phyloP scores from a whole-genome alignment of 2,113 vertebrate species.

The Chlamydotis undulata region DNA sequence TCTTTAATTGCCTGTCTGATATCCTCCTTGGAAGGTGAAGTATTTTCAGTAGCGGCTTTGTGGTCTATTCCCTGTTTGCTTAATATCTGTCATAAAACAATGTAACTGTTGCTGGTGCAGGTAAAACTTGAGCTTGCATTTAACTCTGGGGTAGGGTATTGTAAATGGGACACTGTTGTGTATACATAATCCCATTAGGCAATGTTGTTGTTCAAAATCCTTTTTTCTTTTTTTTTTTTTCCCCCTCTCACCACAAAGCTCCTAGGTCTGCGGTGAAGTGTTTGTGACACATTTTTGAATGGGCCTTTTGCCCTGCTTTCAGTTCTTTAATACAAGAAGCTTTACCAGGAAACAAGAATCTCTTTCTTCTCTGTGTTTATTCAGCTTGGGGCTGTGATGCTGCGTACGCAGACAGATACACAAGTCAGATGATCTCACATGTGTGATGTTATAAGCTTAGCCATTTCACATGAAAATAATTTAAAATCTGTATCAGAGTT shows the following conservation, averaged over 20 bases:
- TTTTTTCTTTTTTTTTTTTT: not conserved
- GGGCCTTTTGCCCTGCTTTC: constrained; percentile 41
- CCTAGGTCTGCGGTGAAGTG: not conserved
- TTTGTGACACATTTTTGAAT: constrained; percentile 55
- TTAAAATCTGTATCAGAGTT: not conserved
- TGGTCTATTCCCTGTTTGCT: not conserved
- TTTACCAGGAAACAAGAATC: constrained; percentile 66
- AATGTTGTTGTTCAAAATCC: constrained; percentile 12
- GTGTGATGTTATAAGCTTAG: constrained; percentile 50
- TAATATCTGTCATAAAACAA: not conserved
- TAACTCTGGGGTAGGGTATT: not conserved
- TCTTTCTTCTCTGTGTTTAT: constrained; percentile 71
- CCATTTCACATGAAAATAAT: constrained; percentile 49
- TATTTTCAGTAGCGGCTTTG: not conserved
- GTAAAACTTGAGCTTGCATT: not conserved
- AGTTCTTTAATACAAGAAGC: constrained; percentile 34
- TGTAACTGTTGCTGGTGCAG: not conserved
- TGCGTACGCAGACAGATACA: constrained; percentile 35
- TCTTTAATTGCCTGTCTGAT: not conserved
- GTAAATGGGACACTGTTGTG: not conserved
- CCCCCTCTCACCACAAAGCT: not conserved
- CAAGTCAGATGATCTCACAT: constrained; percentile 62
- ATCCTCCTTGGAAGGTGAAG: not conserved
- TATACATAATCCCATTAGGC: not conserved
- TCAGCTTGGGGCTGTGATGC: constrained; percentile 26